Conservation (phyloP, 1,140 invertebrate species). For the Charaxes varanes region DNA sequence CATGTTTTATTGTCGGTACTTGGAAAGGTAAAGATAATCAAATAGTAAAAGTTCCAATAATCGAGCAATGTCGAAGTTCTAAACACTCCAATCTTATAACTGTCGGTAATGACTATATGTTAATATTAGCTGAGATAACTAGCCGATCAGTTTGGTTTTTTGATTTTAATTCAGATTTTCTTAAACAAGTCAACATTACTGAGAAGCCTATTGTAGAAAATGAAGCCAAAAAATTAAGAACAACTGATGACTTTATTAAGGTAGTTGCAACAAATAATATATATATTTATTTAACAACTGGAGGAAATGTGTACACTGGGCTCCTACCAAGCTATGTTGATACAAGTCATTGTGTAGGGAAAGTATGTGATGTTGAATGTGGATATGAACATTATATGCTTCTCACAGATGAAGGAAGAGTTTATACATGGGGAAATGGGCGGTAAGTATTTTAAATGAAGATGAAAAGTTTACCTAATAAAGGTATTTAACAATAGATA, state of each 20-base stretch:
- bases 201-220: slow-evolving; percentile 27
- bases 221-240: slow-evolving; percentile 23
- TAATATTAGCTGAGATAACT: slow-evolving; percentile 31
- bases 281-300: slow-evolving; percentile 59
- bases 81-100: slow-evolving; percentile 20
- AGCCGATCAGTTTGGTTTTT: slow-evolving; percentile 30
- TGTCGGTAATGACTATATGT: slow-evolving; percentile 41
- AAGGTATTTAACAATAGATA: too few relatives aligned
- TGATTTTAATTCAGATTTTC: slow-evolving; percentile 30
- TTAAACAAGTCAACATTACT: slow-evolving; percentile 30
- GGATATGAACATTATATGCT: slow-evolving; percentile 88
- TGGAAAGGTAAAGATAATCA: slow-evolving; percentile 35
- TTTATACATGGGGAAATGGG: slow-evolving; percentile 88
- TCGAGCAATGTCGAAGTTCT: slow-evolving; percentile 18
- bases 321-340: slow-evolving; percentile 76
- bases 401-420: slow-evolving; percentile 80
- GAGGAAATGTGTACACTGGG: slow-evolving; percentile 73
- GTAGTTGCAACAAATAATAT: slow-evolving; percentile 28
- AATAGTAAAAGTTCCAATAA: slow-evolving; percentile 24
- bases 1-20: slow-evolving; percentile 36
- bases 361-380: slow-evolving; percentile 79
- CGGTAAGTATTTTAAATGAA: slow-evolving; percentile 78
- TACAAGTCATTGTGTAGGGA: slow-evolving; percentile 67
- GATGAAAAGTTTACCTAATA: too few relatives aligned
- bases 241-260: slow-evolving; percentile 31